Conservation (phyloP, 2,113 vertebrate genomes). For the Dicerorhinus sumatrensis region DNA sequence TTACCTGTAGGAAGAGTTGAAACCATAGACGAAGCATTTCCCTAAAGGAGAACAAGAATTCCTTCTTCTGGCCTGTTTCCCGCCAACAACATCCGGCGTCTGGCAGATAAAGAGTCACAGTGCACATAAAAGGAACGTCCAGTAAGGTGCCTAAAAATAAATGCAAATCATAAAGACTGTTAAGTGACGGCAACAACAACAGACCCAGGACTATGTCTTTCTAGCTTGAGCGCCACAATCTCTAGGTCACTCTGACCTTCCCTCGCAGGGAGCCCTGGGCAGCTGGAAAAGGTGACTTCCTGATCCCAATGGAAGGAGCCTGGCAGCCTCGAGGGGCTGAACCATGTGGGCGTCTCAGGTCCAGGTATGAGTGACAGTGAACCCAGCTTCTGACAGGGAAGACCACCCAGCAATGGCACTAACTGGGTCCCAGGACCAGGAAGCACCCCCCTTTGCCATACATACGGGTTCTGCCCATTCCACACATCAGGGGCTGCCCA, state of each 20-base stretch:
- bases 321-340: neutral
- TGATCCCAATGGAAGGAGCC: neutral
- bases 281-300: conserved; percentile 31
- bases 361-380: neutral
- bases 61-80: neutral
- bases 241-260: neutral
- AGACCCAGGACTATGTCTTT: neutral
- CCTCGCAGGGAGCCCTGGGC: neutral
- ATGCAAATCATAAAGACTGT: neutral
- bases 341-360: neutral
- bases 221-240: neutral
- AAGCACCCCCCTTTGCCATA: fast-evolving
- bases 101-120: neutral
- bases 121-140: neutral
- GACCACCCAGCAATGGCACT: neutral
- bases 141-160: conserved; percentile 27
- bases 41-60: neutral
- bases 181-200: neutral
- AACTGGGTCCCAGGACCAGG: neutral
- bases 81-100: neutral
- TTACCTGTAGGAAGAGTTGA: neutral
- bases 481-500: neutral
- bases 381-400: neutral
- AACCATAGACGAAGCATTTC: neutral
- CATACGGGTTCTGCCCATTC: too few relatives aligned